phyloP scores from a whole-genome alignment of 2,113 vertebrate species.

The Xiphophorus maculatus region DNA sequence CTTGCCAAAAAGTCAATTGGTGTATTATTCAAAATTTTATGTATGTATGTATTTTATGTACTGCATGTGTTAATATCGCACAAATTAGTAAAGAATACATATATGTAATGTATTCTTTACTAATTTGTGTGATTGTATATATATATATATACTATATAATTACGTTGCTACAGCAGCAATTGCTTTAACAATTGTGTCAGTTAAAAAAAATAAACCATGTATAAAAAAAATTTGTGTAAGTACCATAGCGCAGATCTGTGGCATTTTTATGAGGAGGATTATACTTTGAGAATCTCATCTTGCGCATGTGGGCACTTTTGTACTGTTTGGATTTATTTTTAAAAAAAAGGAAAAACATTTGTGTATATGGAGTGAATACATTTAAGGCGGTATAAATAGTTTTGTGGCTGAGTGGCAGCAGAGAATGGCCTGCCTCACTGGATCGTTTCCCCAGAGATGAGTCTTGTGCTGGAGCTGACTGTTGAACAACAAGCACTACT shows the following conservation, averaged over 20 bases:
- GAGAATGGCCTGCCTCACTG: constrained; percentile 54
- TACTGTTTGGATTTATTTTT: neutral
- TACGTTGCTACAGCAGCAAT: neutral
- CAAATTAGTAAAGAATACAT: too few relatives aligned
- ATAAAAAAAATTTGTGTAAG: neutral
- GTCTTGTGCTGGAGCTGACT: constrained; percentile 71
- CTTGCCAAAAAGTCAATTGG: too few relatives aligned
- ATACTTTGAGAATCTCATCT: neutral
- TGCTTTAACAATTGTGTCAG: neutral
- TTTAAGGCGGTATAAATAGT: constrained; percentile 30
- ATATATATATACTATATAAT: neutral
- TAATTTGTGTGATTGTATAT: too few relatives aligned
- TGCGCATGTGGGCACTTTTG: neutral
- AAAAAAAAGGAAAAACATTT: neutral
- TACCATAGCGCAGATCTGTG: neutral
- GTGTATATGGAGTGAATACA: neutral
- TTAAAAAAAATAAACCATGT: neutral
- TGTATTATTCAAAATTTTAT: neutral
- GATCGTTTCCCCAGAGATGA: constrained; percentile 63
- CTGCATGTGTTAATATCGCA: neutral
- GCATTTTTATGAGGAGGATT: neutral
- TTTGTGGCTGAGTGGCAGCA: constrained; percentile 61
- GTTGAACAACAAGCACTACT: constrained; percentile 76
- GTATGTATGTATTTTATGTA: too few relatives aligned
- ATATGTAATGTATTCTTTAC: too few relatives aligned